A percentile compares a stretch with the other conserved stretches of the same genome.
Conservation (phyloP, 2,113 vertebrate genomes). For the Colinus virginianus region DNA sequence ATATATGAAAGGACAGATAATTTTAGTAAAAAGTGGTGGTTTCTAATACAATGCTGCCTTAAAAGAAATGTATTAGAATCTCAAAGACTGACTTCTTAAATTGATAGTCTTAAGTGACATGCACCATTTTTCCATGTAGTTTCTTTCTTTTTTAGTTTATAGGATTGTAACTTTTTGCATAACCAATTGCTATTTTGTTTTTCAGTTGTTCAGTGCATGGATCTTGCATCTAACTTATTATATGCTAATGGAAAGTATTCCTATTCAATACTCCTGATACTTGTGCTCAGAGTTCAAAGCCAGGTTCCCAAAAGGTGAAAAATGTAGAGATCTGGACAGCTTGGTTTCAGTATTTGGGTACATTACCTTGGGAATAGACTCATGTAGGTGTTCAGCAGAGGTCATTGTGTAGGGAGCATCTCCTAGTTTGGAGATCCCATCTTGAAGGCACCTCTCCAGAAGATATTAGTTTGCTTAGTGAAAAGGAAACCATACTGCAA, state of each 20-base stretch:
- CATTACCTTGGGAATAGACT: neutral
- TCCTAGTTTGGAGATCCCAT: neutral
- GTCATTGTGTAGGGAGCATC: neutral
- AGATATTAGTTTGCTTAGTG: neutral
- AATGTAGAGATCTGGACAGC: neutral
- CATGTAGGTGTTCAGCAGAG: neutral
- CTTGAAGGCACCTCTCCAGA: neutral
- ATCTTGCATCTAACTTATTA: neutral
- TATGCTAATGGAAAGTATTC: neutral
- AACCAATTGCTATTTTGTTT: neutral
- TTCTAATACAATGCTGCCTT: neutral
- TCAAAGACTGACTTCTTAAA: neutral
- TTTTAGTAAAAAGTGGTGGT: neutral
- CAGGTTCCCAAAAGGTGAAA: neutral
- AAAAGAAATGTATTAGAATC: neutral
- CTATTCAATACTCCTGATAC: neutral
- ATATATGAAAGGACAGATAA: neutral
- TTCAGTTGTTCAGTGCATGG: neutral
- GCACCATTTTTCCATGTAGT: neutral
- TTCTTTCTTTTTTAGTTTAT: neutral
- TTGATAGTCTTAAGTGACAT: neutral
- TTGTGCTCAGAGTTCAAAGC: neutral
- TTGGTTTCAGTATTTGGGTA: neutral
- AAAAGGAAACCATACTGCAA: neutral
- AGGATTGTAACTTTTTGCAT: neutral